These are phyloP conservation scores for Uria lomvia DNA, from an alignment of 2,113 vertebrate genomes.

Conservation along the genomic window DNA sequence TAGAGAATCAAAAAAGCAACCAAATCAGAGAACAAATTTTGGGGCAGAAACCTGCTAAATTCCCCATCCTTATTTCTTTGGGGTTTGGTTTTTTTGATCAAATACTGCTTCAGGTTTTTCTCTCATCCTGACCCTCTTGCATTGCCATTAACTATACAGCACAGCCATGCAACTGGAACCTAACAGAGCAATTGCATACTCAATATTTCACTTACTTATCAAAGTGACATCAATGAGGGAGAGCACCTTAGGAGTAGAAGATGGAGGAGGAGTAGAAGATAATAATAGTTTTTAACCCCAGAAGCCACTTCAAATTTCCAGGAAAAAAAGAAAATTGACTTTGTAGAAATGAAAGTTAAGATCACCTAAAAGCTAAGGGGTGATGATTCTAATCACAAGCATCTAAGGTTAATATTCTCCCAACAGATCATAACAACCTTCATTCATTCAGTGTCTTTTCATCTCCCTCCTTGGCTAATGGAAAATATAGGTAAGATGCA, in stretches of 20 bases:
- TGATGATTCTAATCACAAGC: background rate
- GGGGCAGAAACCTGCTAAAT: background rate
- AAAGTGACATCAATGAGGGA: background rate
- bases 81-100: background rate
- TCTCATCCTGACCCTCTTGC: background rate
- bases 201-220: background rate
- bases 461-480: background rate
- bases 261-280: background rate
- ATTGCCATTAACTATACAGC: background rate
- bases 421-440: background rate
- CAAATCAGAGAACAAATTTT: background rate
- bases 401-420: no score
- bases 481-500: background rate
- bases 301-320: background rate
- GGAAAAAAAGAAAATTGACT: background rate
- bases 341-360: background rate
- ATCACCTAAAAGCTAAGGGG: background rate
- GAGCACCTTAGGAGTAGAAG: background rate
- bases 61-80: background rate
- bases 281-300: background rate
- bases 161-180: background rate
- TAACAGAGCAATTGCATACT: background rate
- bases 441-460: background rate
- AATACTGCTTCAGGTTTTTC: background rate
- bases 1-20: background rate